phyloP scores from a whole-genome alignment of 30 jellyfish, hydroid and myxozoan species.

The Aurelia sp. region DNA sequence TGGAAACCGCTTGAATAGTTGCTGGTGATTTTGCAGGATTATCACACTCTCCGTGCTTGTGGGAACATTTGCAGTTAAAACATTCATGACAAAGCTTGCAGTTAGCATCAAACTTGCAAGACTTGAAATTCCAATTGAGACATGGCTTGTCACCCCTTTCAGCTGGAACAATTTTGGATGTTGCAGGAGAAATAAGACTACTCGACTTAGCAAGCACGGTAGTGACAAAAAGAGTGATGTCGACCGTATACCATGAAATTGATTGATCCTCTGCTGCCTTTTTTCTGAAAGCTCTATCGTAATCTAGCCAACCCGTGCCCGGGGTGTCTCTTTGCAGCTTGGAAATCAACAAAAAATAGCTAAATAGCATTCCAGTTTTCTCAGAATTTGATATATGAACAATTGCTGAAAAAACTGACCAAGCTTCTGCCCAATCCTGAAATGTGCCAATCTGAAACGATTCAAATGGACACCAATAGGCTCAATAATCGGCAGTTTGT shows the following conservation, averaged over 20 bases:
- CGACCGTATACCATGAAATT: background rate
- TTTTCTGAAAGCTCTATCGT: slow-evolving; percentile 6
- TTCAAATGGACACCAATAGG: slow-evolving; percentile 2
- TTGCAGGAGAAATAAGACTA: too few species aligned
- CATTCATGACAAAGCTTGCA: background rate
- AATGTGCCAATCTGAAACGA: slow-evolving; percentile 10
- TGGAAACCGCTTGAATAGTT: too few species aligned
- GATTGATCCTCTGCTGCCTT: background rate
- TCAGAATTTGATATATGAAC: background rate
- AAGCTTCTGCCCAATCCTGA: slow-evolving; percentile 46
- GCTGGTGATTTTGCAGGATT: too few species aligned
- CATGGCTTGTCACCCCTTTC: background rate
- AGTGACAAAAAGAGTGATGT: background rate
- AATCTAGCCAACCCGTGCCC: slow-evolving; percentile 1
- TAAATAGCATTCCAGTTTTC: background rate
- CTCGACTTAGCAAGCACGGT: background rate
- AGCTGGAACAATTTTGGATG: background rate
- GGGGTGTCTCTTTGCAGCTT: background rate
- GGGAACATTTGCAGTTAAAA: background rate
- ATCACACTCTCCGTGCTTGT: background rate
- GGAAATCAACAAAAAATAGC: background rate
- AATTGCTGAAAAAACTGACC: background rate
- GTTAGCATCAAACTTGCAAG: background rate
- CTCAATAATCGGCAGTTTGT: slow-evolving; percentile 26
- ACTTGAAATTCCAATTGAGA: background rate